Conservation (phyloP, 2,797 vertebrate genomes). For the Notolabrus celidotus region DNA sequence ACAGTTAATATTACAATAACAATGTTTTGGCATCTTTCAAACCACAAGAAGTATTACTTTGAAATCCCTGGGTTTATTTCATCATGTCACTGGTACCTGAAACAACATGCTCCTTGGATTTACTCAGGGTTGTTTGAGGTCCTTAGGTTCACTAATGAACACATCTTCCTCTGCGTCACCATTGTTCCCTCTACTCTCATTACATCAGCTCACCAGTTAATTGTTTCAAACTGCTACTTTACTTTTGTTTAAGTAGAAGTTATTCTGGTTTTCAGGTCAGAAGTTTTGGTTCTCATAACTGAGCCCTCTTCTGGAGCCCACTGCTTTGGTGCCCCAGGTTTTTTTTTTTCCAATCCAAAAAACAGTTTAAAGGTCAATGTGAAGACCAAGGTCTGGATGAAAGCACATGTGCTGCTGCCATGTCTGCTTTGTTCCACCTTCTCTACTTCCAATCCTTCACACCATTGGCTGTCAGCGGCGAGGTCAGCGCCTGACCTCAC, state of each 20-base stretch:
- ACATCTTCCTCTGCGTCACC: not conserved
- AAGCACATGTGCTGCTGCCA: slow-evolving; percentile 58
- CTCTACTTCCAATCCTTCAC: slow-evolving; percentile 70
- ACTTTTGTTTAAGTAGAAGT: not conserved
- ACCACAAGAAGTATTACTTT: not conserved
- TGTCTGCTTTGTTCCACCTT: slow-evolving; percentile 71
- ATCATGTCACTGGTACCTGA: slow-evolving; percentile 4
- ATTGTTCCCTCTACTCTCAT: not conserved
- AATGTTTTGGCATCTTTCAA: not conserved
- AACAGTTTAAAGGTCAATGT: slow-evolving; percentile 36
- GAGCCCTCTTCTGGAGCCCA: not conserved
- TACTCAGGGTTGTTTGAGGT: not conserved
- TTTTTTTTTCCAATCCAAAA: slow-evolving; percentile 19
- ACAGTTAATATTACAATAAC: not conserved
- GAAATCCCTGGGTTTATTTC: slow-evolving; percentile 1
- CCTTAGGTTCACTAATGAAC: not conserved
- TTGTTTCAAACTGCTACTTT: not conserved
- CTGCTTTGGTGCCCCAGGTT: slow-evolving; percentile 17
- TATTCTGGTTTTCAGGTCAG: not conserved
- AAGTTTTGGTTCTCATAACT: not conserved
- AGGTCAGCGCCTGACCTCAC: slow-evolving; percentile 71
- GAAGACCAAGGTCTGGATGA: slow-evolving; percentile 52
- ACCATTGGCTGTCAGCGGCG: slow-evolving; percentile 63
- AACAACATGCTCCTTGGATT: slow-evolving; percentile 9
- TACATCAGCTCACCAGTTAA: too few species aligned